Percentiles rank a stretch among this genome's conserved stretches.
Evolutionary conservation across 2,888 invertebrate genomes (phyloP).

Genomic region (Caenorhabditis macrosperma): DNA sequence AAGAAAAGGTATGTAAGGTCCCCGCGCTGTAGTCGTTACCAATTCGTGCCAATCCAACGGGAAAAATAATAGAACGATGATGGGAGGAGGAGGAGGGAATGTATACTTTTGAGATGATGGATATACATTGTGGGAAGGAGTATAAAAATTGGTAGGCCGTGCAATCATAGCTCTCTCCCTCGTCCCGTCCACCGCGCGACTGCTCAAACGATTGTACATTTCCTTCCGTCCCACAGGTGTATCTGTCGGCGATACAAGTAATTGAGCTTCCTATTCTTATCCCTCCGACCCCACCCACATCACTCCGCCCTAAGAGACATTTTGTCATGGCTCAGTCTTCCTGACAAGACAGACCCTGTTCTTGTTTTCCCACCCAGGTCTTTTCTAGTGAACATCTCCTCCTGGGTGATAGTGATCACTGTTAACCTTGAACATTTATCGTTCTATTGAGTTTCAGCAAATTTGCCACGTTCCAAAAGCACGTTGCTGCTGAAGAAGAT

Average conservation of each 20-base stretch:
- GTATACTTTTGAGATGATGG: slow-evolving; percentile 57
- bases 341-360: slow-evolving; percentile 34
- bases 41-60: slow-evolving; percentile 60
- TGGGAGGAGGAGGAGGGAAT: slow-evolving; percentile 40
- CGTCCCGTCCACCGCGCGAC: slow-evolving; percentile 10
- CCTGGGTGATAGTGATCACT: too few species aligned
- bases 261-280: slow-evolving; percentile 61
- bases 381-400: background rate
- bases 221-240: slow-evolving; percentile 58
- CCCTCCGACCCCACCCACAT: slow-evolving; percentile 39
- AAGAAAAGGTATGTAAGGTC: slow-evolving; percentile 44
- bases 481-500: slow-evolving; percentile 43
- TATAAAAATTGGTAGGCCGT: slow-evolving; percentile 48
- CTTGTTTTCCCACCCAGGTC: slow-evolving; percentile 4
- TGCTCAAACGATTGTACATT: slow-evolving; percentile 61
- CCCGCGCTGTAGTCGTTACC: slow-evolving; percentile 23
- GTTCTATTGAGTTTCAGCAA: slow-evolving; percentile 8
- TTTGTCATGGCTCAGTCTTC: slow-evolving; percentile 44
- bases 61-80: slow-evolving; percentile 58
- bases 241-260: slow-evolving; percentile 57
- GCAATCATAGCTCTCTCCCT: slow-evolving; percentile 44
- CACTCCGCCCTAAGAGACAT: slow-evolving; percentile 33
- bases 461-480: slow-evolving; percentile 22
- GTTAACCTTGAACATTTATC: background rate
- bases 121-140: slow-evolving; percentile 44